phyloP scores from a whole-genome alignment of 2,888 invertebrate genomes.

The Agrotis puta region DNA sequence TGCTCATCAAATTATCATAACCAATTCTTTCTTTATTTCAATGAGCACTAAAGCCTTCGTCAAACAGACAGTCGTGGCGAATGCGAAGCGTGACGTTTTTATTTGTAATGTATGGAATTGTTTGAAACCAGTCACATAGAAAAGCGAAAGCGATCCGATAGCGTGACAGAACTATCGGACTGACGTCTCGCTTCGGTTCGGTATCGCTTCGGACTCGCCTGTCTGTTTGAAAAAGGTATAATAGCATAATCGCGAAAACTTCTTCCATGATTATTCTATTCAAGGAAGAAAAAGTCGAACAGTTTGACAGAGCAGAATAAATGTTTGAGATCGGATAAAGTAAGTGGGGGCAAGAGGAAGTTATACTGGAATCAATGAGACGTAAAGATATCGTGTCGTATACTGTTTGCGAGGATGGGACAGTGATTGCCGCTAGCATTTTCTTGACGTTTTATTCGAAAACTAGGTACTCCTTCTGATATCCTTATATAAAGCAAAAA shows the following conservation, averaged over 20 bases:
- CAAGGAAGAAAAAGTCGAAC: slow-evolving; percentile 46
- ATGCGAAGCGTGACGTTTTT: no score
- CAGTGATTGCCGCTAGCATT: slow-evolving; percentile 18
- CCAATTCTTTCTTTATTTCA: not conserved
- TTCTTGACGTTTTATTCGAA: not conserved
- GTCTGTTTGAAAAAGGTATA: no score
- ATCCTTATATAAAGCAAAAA: no score
- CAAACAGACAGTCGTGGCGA: no score
- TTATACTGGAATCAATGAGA: slow-evolving; percentile 55
- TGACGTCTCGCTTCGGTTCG: no score
- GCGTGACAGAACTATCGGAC: no score
- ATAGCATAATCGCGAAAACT: not conserved
- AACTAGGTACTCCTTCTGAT: not conserved
- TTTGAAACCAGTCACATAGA: no score
- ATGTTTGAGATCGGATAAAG: slow-evolving; percentile 51
- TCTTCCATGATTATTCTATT: slow-evolving; percentile 24
- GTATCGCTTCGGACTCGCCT: no score
- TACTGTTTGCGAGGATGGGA: slow-evolving; percentile 33
- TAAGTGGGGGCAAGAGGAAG: slow-evolving; percentile 47
- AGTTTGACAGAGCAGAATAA: slow-evolving; percentile 48
- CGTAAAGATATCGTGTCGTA: slow-evolving; percentile 59
- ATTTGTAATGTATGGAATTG: no score
- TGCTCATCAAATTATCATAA: not conserved
- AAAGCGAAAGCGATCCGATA: no score
- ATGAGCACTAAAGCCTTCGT: no score